A percentile compares a stretch with the other conserved stretches of the same genome.
Conservation (phyloP, 2,797 vertebrate species). For the Melopsittacus undulatus region DNA sequence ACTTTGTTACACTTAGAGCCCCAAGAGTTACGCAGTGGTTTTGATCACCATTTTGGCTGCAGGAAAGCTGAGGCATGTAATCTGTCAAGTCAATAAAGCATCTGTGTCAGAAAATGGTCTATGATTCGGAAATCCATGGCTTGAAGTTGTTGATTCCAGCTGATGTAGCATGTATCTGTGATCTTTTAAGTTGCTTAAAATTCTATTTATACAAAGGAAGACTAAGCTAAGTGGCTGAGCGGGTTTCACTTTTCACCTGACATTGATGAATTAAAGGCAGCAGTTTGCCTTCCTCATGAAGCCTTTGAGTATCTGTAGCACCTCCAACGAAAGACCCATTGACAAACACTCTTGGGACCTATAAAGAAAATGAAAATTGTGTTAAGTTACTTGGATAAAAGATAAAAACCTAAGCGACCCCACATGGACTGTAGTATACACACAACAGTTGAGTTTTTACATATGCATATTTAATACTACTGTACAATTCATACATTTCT, state of each 20-base stretch:
- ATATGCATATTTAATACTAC: not conserved
- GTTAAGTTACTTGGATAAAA: not conserved
- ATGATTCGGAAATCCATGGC: not conserved
- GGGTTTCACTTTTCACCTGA: slow-evolving; percentile 51
- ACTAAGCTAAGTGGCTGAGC: not conserved
- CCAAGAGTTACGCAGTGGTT: not conserved
- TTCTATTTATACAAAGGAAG: not conserved
- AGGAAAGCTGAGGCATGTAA: not conserved
- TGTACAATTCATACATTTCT: not conserved
- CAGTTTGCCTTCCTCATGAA: slow-evolving; percentile 89
- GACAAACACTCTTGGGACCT: slow-evolving; percentile 97
- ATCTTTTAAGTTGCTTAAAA: not conserved
- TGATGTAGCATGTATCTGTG: not conserved
- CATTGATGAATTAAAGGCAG: slow-evolving; percentile 87
- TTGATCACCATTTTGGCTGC: not conserved
- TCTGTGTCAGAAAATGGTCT: not conserved
- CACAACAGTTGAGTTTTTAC: not conserved
- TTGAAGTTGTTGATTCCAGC: not conserved
- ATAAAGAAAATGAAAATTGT: not conserved
- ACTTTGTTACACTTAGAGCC: not conserved
- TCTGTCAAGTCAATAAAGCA: not conserved
- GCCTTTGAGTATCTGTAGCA: slow-evolving; percentile 87
- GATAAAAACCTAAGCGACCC: not conserved
- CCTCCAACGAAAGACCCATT: slow-evolving; percentile 94
- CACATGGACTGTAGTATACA: not conserved